These are phyloP conservation scores for Daubentonia madagascariensis DNA, from an alignment of 2,113 vertebrate genomes.

Conservation along the genomic window DNA sequence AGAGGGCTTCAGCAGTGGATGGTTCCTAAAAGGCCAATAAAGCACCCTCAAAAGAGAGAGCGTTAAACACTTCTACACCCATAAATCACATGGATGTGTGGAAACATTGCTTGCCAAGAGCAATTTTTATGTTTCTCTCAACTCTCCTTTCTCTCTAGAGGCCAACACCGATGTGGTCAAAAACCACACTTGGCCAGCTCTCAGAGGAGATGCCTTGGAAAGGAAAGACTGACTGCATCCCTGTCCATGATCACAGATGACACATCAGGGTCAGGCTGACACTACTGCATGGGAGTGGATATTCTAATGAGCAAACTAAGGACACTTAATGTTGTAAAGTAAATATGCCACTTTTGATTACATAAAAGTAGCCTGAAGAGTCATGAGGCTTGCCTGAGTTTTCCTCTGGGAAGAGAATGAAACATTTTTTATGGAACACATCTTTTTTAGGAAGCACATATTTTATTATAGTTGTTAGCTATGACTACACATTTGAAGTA, in stretches of 20 bases:
- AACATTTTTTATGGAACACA: background rate
- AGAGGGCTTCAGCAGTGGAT: background rate
- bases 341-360: background rate
- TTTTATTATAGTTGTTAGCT: slow-evolving; percentile 3
- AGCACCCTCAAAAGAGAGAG: background rate
- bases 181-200: background rate
- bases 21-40: background rate
- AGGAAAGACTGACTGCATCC: background rate
- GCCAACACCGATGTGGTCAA: background rate
- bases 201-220: background rate
- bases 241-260: background rate
- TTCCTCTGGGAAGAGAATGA: background rate
- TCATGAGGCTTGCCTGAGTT: background rate
- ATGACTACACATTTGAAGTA: background rate
- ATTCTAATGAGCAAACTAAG: background rate
- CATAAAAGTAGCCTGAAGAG: background rate
- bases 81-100: background rate
- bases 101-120: background rate
- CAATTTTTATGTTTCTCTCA: background rate
- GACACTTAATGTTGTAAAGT: background rate
- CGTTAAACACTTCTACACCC: too few species aligned
- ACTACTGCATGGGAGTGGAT: background rate
- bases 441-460: background rate
- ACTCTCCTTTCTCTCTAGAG: background rate
- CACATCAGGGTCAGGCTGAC: background rate